These are phyloP conservation scores for Oreochromis tanganicae DNA, from an alignment of 2,113 vertebrate species.

Conservation along the genomic window DNA sequence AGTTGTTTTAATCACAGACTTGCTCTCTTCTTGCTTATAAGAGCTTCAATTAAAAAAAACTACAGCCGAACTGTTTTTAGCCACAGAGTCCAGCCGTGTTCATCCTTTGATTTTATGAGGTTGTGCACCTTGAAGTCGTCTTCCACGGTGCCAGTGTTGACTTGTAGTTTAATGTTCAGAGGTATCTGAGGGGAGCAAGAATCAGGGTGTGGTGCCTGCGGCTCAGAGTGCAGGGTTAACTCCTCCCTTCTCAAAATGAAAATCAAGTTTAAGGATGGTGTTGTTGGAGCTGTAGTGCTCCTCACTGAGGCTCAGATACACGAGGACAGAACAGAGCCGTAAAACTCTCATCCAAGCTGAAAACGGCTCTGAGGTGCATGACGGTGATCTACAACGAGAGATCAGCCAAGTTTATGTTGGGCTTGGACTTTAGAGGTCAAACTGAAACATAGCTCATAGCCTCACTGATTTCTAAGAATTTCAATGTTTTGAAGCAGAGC, in stretches of 20 bases:
- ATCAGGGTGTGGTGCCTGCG: neutral
- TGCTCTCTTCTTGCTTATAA: neutral
- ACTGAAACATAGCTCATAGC: neutral
- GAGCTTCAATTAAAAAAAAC: neutral
- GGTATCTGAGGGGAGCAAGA: neutral
- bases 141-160: neutral
- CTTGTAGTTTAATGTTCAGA: neutral
- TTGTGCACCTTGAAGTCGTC: neutral
- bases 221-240: neutral
- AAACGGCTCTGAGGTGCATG: neutral
- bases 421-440: neutral
- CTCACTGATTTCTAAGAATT: neutral
- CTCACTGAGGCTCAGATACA: neutral
- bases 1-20: neutral
- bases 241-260: neutral
- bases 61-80: neutral
- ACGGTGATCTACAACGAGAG: neutral
- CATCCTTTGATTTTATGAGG: fast-evolving
- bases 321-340: fast-evolving
- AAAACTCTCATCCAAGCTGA: neutral
- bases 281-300: neutral
- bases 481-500: fast-evolving
- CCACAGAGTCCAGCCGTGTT: neutral
- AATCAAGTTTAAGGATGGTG: neutral
- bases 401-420: neutral